phyloP scores from a whole-genome alignment of 2,797 vertebrate genomes.

The Delichon dasypus region DNA sequence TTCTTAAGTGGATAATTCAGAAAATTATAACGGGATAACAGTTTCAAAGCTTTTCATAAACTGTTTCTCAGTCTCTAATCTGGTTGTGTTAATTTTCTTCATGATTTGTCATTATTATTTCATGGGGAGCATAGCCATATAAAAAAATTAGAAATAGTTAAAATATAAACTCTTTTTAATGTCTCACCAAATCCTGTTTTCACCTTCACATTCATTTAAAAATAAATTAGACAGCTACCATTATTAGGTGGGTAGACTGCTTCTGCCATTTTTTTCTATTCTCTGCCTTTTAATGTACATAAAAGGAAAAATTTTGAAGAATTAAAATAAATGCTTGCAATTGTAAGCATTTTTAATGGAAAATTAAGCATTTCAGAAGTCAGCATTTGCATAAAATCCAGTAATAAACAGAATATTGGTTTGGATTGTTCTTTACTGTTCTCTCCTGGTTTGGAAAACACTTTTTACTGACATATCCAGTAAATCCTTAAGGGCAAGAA shows the following conservation, averaged over 20 bases:
- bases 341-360: background rate
- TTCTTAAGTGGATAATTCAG: background rate
- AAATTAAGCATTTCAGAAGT: constrained; percentile 24
- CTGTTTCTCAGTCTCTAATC: background rate
- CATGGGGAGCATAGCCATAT: background rate
- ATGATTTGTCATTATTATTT: background rate
- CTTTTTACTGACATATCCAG: background rate
- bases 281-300: constrained; percentile 7
- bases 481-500: background rate
- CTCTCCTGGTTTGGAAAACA: background rate
- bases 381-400: background rate
- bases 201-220: background rate
- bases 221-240: constrained; percentile 6
- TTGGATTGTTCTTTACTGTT: background rate
- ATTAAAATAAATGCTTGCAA: background rate
- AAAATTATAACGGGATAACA: background rate
- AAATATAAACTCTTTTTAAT: background rate
- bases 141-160: background rate
- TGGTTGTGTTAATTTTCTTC: background rate
- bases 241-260: constrained; percentile 1
- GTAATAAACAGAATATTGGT: background rate
- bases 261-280: constrained; percentile 27
- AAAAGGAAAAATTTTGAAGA: constrained; percentile 2
- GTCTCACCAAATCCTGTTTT: background rate
- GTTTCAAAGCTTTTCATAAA: background rate